Conservation (phyloP, 2,888 invertebrate species). For the Ferdinandea cuprea region DNA sequence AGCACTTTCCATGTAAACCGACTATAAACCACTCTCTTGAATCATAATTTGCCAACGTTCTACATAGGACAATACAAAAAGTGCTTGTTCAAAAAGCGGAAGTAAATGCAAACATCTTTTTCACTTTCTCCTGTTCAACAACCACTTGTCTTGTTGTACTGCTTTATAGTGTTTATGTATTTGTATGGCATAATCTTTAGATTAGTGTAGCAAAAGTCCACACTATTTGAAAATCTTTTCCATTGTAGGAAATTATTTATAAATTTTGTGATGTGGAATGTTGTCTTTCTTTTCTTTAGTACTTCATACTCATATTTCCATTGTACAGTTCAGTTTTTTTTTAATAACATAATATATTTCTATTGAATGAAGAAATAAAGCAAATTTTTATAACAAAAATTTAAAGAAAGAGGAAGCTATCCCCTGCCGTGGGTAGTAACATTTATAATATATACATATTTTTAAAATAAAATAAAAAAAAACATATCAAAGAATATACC, state of each 20-base stretch:
- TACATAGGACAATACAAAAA: too few relatives aligned
- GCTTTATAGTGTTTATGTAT: neutral
- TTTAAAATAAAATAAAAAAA: neutral
- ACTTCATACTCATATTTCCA: slow-evolving; percentile 2
- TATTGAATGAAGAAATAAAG: neutral
- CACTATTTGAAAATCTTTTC: too few relatives aligned
- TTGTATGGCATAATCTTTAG: too few relatives aligned
- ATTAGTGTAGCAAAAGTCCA: too few relatives aligned
- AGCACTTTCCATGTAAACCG: too few relatives aligned
- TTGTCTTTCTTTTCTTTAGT: slow-evolving; percentile 22
- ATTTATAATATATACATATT: slow-evolving; percentile 3
- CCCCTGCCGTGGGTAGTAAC: neutral
- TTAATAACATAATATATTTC: too few relatives aligned
- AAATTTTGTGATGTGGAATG: slow-evolving; percentile 40
- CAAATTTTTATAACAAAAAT: neutral
- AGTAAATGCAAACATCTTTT: too few relatives aligned
- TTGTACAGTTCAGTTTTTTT: slow-evolving; percentile 24
- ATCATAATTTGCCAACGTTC: too few relatives aligned
- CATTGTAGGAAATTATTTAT: neutral
- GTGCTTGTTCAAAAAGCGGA: too few relatives aligned
- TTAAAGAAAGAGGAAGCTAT: neutral
- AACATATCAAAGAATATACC: slow-evolving; percentile 8
- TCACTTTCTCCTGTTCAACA: too few relatives aligned
- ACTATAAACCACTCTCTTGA: too few relatives aligned
- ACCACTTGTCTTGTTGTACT: neutral